phyloP scores from a whole-genome alignment of 2,888 invertebrate genomes.

The Helobdella robusta region DNA sequence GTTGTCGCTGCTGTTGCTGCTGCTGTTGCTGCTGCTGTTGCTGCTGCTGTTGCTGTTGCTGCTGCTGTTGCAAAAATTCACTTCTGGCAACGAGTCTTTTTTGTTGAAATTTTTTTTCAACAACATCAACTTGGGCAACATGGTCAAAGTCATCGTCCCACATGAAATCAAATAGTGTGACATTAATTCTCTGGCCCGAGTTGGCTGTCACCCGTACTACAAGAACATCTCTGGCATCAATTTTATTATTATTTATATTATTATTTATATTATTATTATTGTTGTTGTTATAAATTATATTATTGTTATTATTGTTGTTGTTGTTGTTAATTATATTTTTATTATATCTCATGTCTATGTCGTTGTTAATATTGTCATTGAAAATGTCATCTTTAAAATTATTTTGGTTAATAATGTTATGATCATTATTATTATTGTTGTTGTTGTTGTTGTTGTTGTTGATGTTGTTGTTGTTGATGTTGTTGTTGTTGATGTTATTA shows the following conservation, averaged over 20 bases:
- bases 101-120: no score
- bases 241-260: background rate
- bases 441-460: constrained; percentile 5
- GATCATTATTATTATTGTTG: background rate
- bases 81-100: no score
- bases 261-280: background rate
- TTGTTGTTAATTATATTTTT: background rate
- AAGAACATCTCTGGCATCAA: background rate
- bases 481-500: background rate
- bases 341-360: background rate
- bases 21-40: no score
- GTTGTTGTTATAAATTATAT: background rate
- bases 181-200: constrained; percentile 27
- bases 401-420: background rate
- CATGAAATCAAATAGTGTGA: constrained; percentile 29
- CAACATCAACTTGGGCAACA: constrained; percentile 11
- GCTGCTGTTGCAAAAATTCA: no score
- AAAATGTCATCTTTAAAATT: background rate
- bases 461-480: background rate
- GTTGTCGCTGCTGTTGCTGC: no score
- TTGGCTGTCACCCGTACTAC: background rate
- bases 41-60: no score
- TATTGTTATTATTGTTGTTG: constrained; percentile 2
- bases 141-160: background rate
- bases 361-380: background rate